Base-by-base conservation (phyloP, 2,888 invertebrate genomes). In the Agapostemon virescens region DNA sequence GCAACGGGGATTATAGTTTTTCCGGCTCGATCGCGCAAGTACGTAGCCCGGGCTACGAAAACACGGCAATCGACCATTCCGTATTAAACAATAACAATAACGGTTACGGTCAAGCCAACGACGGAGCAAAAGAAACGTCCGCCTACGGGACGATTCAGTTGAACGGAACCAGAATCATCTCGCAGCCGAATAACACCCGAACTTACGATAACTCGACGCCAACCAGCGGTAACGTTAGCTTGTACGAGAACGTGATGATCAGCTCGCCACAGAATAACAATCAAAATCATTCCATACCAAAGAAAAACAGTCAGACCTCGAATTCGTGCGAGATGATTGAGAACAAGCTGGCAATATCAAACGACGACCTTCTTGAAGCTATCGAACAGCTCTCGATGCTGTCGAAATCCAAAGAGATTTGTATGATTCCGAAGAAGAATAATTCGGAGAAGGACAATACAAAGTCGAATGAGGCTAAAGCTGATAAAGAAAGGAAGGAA, bases 271-370 rank as follows among this genome's bases (percentile, higher is more conserved):
- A 76, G 30, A 86, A 87, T 45, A 87, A 85, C 45, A 78, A 80
- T 83, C 86, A 86, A 79, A 88, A 85, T 87, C 84, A 87, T 83
- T 85, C 87, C 64, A 88, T 86, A 77, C 86, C 88, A 55, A 89
- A 89, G 85, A 89, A 83, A 77, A 89, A 90, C 80, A 82, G 88
- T 38, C 88, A 87, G 72, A 77, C 87, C 36, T 86, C 87, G 42
- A 90, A 86, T 75, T 86, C 87, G 15, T 90, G 91, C 72, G 93
- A 93, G 74, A 89, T 93, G 33, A 93, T 93, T 58, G 94, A 94
- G 79, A 93, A 93, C 80, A 94, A 94, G 85, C 92, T 94, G 79
- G 93, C 93, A 13, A 93, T 94, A 81, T 91, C 92, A 74, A 93
- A 93, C 87, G 92, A 93, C 84, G 93, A 93, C 82, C 91, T 93